Base-by-base conservation (phyloP, 2,888 invertebrate genomes). In the Vesta saturnalis region DNA sequence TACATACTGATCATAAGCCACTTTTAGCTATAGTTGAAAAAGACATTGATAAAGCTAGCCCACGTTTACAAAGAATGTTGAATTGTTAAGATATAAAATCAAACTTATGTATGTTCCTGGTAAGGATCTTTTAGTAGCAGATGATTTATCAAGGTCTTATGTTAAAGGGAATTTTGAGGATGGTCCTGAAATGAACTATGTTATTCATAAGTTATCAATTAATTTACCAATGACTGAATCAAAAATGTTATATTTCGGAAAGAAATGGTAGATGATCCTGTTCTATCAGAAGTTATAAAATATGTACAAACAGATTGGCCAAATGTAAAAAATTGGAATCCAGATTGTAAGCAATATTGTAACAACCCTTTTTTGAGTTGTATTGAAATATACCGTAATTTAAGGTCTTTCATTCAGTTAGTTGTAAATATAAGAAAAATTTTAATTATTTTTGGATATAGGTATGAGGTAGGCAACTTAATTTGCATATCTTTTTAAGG, bases 1-100 rank as follows among this genome's bases (percentile, higher is more conserved):
- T 72, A 69, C n/a, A 63, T 22, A 68, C 74, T 16, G 77, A 78
- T 55, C 68, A 71, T 23, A 72, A 70, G 57, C 70, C 67, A 70
- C 73, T 23, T 23, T 23, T 23, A 8, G 23, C 23, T 72, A 64
- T 43, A 43, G 43, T 43, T n/a, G 16, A 15, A 47, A 47, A 47
- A 5, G 15, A 15, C 16, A n/a, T n/a, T n/a, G 47, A 65, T 65
- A 55, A 67, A 54, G 58, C 63, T 22, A 43, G 55, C 22, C 30
- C 49, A n/a, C 46, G 72, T 14, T 35, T 72, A 19, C 67, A 67
- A 62, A 54, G 64, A 49, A 68, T 70, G 54, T 22, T 70, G 12
- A 56, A 35, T 46, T 65, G 12, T 18, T 64, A 23, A 65, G 49
- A 21, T 69, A 70, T 70, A 54, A 61, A 19, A 60, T 67, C 18